These are phyloP conservation scores for Prionailurus viverrinus DNA, from an alignment of 2,113 vertebrate species.

Conservation along the genomic window DNA sequence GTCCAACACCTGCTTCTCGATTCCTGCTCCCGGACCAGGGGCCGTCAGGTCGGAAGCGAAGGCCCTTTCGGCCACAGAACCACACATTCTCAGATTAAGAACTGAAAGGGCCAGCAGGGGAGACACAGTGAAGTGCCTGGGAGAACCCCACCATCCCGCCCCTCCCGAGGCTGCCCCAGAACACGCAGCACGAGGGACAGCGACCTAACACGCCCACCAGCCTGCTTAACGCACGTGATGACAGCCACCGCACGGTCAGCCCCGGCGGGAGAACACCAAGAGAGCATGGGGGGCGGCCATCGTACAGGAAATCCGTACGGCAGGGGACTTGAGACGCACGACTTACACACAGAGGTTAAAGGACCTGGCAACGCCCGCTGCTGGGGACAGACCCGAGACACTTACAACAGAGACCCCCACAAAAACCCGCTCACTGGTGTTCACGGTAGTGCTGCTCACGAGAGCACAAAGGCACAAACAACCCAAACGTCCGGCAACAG, in stretches of 20 bases:
- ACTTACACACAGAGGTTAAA: no score
- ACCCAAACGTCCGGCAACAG: fast-evolving
- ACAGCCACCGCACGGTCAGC: fast-evolving
- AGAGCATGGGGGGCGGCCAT: fast-evolving
- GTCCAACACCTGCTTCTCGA: fast-evolving
- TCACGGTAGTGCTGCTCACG: fast-evolving
- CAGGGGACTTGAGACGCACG: no score
- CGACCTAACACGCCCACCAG: no score
- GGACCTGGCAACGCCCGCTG: fast-evolving
- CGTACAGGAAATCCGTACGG: no score
- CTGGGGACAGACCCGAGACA: fast-evolving
- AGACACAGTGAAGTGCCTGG: fast-evolving
- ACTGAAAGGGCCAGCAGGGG: fast-evolving
- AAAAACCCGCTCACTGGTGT: fast-evolving
- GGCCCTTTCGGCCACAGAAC: neutral
- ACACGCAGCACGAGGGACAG: no score
- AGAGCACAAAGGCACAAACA: fast-evolving
- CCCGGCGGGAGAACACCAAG: fast-evolving
- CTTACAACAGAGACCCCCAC: neutral
- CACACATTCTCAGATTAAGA: fast-evolving
- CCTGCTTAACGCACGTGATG: fast-evolving
- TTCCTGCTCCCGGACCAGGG: fast-evolving
- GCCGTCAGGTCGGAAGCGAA: fast-evolving
- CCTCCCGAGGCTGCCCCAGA: neutral
- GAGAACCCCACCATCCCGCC: fast-evolving